Base-by-base conservation (phyloP, 35 echinoderm and acorn worm genomes). In the Apostichopus japonicus region DNA sequence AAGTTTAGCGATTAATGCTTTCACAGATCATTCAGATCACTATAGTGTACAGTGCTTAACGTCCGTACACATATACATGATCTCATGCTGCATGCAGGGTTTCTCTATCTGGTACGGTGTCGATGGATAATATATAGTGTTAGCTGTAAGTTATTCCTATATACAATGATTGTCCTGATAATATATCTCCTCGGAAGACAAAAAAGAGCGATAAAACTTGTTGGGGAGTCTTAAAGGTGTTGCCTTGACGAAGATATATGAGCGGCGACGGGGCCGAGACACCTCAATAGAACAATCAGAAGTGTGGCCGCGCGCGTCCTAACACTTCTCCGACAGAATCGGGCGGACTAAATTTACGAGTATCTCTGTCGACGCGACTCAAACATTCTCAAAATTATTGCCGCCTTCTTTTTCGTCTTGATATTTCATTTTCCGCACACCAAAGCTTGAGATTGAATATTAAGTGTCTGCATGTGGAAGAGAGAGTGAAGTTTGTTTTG, bases 141-240 rank as follows among this genome's bases (percentile, higher is more conserved):
- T 44, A 44, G 33, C 33, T 44, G 33, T 44, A 44, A 44, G 33
- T 44, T 44, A 44, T 44, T 44, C 33, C 33, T 44, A 44, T 44
- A 44, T 44, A 44, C 33, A 44, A 44, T 44, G 51, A 78, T 78
- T 33, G 77, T 78, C 77, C 10, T 23, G 23, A 78, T 52, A 83
- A 53, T 83, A 53, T 13, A 83, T 17, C 24, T 54, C 79, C 33
- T 83, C n/a, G 54, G 79, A 33, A 54, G 54, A 54, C 33, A 24
- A 83, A 15, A 83, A 15, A 83, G 79, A 55, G 33, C 54, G 79
- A 83, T 83, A 83, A 83, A 83, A 83, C 79, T 83, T 83, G 54
- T 54, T 83, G 33, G 54, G 17, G 79, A 54, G 54, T 54, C 27
- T 67, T 52, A 83, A 55, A 83, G 79, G 79, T 54, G 51, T 15